Conservation (phyloP, 2,113 vertebrate genomes). For the Fulica atra region DNA sequence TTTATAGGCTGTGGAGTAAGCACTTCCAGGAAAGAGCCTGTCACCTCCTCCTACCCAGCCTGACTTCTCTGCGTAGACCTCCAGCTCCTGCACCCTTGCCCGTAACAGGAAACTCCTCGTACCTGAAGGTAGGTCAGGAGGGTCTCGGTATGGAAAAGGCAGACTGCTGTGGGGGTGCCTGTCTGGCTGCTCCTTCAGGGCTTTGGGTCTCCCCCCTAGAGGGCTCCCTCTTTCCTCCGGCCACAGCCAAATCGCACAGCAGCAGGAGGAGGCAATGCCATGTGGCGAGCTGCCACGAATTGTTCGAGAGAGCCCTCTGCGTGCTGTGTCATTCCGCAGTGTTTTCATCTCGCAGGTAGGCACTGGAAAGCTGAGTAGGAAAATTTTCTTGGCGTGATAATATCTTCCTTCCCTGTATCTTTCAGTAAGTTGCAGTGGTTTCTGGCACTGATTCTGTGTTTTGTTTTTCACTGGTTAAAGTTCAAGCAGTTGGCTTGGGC, state of each 20-base stretch:
- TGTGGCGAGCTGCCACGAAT: rapidly evolving
- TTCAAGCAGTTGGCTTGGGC: not conserved
- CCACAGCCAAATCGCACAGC: rapidly evolving
- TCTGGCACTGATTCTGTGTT: not conserved
- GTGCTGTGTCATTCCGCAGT: rapidly evolving
- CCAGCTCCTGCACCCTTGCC: not conserved
- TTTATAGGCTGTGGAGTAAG: not conserved
- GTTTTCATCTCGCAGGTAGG: no score
- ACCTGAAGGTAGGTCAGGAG: not conserved
- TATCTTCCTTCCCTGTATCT: not conserved
- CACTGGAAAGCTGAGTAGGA: not conserved
- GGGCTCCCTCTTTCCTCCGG: conserved; percentile 37
- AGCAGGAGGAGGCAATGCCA: rapidly evolving
- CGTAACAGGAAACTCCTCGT: rapidly evolving
- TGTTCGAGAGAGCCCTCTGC: rapidly evolving
- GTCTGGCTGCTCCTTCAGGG: rapidly evolving
- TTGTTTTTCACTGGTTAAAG: not conserved
- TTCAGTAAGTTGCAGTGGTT: not conserved
- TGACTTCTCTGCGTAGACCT: not conserved
- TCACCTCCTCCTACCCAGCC: not conserved
- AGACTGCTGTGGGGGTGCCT: not conserved
- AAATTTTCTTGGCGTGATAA: not conserved
- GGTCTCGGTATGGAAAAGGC: rapidly evolving
- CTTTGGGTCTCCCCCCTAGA: conserved; percentile 32
- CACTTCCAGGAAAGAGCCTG: not conserved